Evolutionary conservation across 2,888 invertebrate species (phyloP), one percentile per base, ranked within the genome.

Genomic region (Sphaerophoria taeniata): DNA sequence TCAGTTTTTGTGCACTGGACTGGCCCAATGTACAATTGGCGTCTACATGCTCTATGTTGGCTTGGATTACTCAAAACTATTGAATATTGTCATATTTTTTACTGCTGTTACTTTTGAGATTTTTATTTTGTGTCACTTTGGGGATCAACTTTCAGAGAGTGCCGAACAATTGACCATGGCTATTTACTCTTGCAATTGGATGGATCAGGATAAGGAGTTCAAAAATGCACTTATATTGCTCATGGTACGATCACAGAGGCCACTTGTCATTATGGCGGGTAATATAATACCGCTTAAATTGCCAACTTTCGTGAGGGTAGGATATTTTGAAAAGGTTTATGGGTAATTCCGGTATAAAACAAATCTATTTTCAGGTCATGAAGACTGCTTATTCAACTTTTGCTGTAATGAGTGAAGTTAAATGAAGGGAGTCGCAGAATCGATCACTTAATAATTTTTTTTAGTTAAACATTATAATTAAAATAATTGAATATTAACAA

Each of bases 151-250:
- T 0, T 93, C 92, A 3, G 87, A 90, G 7, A 89, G 92, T 91
- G 93, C 93, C 56, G 91, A 93, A 73, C 89, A 91, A 0, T 90
- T 94, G 0, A 90, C 93, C 0, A 90, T 91, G 2, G 92, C 92
- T 60, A 88, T 94, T 82, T 94, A 94, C 88, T 90, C 91, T 14
- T 93, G 93, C 75, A 93, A 93, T 4, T 94, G 94, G 94, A 91
- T 93, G 63, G 91, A 93, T 39, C 93, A 94, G 88, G 91, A 93
- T 55, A 79, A 80, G 0, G 89, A 88, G 53, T 94, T 93, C 87
- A 91, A 91, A 9, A 90, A 90, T 11, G 88, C 89, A 3, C 88
- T 93, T 53, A 88, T 92, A 63, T 89, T 94, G 16, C 92, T 94
- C 45, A 92, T 94, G 90, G 92, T 92, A 71, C 91, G 93, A 1